These are phyloP conservation scores for Phyllotis vaccarum DNA, from an alignment of 2,797 vertebrate species.

Conservation along the genomic window DNA sequence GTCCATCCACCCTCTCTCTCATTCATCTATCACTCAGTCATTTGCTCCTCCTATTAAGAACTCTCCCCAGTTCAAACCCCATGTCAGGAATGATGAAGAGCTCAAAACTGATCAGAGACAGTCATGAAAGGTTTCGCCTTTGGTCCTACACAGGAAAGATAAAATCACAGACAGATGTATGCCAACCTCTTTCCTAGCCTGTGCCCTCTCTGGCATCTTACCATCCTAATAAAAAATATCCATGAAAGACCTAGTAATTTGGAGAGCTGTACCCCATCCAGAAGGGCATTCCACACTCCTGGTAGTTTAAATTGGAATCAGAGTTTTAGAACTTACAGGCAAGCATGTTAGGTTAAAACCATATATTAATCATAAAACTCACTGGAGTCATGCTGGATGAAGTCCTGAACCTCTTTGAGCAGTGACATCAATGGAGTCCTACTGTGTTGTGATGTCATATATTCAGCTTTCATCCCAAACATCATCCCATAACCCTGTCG, in stretches of 20 bases:
- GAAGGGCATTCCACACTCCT: neutral
- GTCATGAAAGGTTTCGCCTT: neutral
- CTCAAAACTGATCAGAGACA: neutral
- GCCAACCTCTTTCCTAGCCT: neutral
- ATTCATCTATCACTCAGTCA: rapidly evolving
- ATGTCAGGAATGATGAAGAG: neutral
- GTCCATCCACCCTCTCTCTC: neutral
- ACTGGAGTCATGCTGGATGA: neutral
- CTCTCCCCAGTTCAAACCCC: neutral
- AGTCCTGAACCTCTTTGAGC: neutral
- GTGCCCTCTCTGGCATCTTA: neutral
- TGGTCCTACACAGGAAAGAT: neutral
- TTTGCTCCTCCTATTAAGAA: neutral
- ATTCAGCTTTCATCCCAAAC: neutral
- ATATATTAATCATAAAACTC: rapidly evolving
- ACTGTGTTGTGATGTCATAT: rapidly evolving
- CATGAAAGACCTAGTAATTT: neutral
- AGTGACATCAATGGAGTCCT: rapidly evolving
- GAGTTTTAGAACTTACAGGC: neutral
- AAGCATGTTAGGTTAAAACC: neutral
- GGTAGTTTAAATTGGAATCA: neutral
- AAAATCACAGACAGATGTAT: neutral
- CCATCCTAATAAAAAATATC: neutral
- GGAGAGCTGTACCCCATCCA: neutral
- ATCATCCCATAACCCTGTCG: no score